Percentiles rank a stretch among this genome's conserved stretches.
These are phyloP conservation scores for Drosophila sucinea DNA, from an alignment of 1,140 invertebrate genomes.

Conservation along the genomic window DNA sequence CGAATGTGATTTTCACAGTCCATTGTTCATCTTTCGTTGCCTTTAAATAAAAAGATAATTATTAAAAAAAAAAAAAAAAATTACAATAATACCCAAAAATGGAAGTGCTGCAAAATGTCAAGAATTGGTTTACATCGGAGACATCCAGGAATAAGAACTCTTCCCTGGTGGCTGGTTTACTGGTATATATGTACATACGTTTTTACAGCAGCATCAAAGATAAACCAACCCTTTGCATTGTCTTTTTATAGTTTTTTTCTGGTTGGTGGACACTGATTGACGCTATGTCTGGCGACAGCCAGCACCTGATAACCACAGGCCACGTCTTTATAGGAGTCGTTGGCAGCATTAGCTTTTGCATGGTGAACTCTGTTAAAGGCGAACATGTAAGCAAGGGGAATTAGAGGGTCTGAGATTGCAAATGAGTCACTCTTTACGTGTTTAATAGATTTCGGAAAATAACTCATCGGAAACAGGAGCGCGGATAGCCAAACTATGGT, in stretches of 20 bases:
- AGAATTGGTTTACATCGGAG: conserved; percentile 75
- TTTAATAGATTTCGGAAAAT: conserved; percentile 71
- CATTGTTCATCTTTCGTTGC: not conserved
- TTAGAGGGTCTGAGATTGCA: conserved; percentile 5
- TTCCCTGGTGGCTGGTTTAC: conserved; percentile 91
- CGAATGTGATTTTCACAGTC: not conserved
- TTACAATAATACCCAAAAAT: conserved; percentile 50
- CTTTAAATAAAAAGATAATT: not conserved
- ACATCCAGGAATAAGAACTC: conserved; percentile 92
- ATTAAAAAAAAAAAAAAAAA: not conserved
- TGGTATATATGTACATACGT: conserved; percentile 86
- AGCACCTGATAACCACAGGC: conserved; percentile 86
- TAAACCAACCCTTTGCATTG: not conserved
- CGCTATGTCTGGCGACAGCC: conserved; percentile 90
- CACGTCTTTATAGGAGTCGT: conserved; percentile 98
- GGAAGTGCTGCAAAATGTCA: conserved; percentile 65
- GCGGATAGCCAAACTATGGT: conserved; percentile 95
- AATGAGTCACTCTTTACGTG: conserved; percentile 60
- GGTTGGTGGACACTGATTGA: conserved; percentile 99
- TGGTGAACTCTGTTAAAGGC: conserved; percentile 99
- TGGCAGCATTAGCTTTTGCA: conserved; percentile 96
- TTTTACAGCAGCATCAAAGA: not conserved
- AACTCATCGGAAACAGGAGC: conserved; percentile 86
- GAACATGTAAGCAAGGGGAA: conserved; percentile 88
- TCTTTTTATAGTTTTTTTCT: conserved; percentile 89